Conservation (phyloP, 2,113 vertebrate species). For the Lagopus leucura region DNA sequence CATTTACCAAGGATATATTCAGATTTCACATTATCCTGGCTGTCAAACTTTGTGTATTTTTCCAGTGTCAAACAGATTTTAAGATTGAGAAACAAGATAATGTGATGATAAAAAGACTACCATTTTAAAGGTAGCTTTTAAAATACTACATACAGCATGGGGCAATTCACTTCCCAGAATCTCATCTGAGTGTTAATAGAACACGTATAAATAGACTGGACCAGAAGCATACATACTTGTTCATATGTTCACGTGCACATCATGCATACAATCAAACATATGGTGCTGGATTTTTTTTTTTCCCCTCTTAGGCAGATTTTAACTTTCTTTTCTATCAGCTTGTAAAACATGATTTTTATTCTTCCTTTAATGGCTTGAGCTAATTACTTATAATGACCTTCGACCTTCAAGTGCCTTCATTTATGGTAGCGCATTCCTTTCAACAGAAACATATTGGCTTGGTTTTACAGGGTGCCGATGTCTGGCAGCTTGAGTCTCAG, state of each 20-base stretch:
- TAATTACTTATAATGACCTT: slow-evolving; percentile 80
- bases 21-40: slow-evolving; percentile 24
- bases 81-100: slow-evolving; percentile 57
- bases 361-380: slow-evolving; percentile 78
- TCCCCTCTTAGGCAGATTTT: slow-evolving; percentile 57
- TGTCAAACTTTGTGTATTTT: slow-evolving; percentile 70
- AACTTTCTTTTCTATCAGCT: slow-evolving; percentile 81
- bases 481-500: slow-evolving; percentile 49
- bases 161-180: neutral
- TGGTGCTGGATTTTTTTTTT: slow-evolving; percentile 37
- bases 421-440: slow-evolving; percentile 79
- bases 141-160: neutral
- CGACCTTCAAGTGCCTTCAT: slow-evolving; percentile 82
- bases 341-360: slow-evolving; percentile 85
- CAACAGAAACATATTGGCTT: slow-evolving; percentile 67
- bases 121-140: slow-evolving; percentile 7
- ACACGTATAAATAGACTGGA: neutral
- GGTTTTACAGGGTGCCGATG: slow-evolving; percentile 74
- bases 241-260: neutral
- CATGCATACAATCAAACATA: slow-evolving; percentile 38
- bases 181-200: neutral
- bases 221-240: neutral
- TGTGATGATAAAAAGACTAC: slow-evolving; percentile 55
- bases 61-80: slow-evolving; percentile 59
- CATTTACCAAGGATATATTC: slow-evolving; percentile 13